A percentile compares a stretch with the other conserved stretches of the same genome.
Evolutionary conservation across 2,113 vertebrate species (phyloP).

Genomic region (Microtus oregoni): DNA sequence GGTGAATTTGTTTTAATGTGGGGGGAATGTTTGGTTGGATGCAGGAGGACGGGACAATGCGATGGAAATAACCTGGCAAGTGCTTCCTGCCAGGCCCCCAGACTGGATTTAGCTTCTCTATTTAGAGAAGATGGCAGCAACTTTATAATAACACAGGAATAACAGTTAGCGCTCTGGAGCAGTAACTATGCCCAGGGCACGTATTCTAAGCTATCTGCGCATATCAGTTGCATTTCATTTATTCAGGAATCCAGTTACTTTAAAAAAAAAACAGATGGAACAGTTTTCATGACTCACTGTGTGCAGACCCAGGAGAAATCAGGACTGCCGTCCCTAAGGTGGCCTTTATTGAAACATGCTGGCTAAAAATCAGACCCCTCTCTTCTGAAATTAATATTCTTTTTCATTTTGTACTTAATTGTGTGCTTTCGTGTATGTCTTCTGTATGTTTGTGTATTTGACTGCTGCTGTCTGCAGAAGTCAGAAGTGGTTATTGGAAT

Average conservation of each 20-base stretch:
- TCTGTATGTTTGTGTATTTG: no score
- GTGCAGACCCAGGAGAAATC: not conserved
- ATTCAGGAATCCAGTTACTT: not conserved
- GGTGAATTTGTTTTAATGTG: not conserved
- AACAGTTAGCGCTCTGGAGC: not conserved
- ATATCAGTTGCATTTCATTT: not conserved
- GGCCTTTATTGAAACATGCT: not conserved
- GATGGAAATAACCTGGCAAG: not conserved
- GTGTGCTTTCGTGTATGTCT: not conserved
- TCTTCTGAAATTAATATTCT: not conserved
- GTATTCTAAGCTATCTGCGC: not conserved
- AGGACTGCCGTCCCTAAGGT: no score
- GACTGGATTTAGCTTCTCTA: not conserved
- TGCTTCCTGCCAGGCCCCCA: not conserved
- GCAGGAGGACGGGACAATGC: fast-evolving
- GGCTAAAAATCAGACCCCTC: not conserved
- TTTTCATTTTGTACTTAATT: not conserved
- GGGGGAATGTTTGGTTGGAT: not conserved
- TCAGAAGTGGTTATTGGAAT: not conserved
- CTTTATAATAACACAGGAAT: not conserved
- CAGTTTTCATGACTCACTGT: not conserved
- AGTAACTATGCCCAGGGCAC: not conserved
- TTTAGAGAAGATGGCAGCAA: not conserved
- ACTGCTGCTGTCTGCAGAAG: no score
- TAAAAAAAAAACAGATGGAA: not conserved